Evolutionary conservation across 2,888 invertebrate species (phyloP), one percentile per base, ranked within the genome.

Genomic region (Diogma glabrata): DNA sequence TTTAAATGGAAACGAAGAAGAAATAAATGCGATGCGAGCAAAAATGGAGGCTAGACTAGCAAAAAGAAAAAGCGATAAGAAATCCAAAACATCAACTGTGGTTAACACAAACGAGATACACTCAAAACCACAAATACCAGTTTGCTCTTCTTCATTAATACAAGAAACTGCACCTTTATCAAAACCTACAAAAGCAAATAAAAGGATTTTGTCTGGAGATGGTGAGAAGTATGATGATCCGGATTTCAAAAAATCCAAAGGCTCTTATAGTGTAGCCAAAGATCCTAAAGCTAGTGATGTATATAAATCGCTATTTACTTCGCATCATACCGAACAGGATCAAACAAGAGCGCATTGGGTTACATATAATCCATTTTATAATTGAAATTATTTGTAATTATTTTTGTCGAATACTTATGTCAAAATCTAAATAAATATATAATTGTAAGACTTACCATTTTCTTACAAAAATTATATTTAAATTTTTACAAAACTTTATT

Each of bases 291-390:
- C 85, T 5, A 86, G 87, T 53, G 86, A 89, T 68, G 92, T 92
- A 0, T 93, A 87, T 64, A 99, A 97, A 68, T 95, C 95, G 3
- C 68, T 99, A 49, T 99, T 99, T 64, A 97, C 95, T 0, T 81
- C 87, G 8, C 93, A 93, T 64, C 79, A 86, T 62, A 83, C 79
- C 51, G 96, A 95, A 51, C 78, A 87, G 60, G 82, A 86, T 50
- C 93, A 96, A 66, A 77, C 82, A 43, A 81, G 87, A 59, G 93
- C 93, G 2, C 95, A 97, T 67, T 99, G 97, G 99, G 84, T 97
- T 51, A 97, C 97, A 0, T 95, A 92, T 63, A 97, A 97, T 75
- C 97, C 97, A 48, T 90, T 90, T 69, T 91, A 90, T 67, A 90
- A 90, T 72, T 86, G 72, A 73, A 24, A 16, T 45, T 36, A 36